These are phyloP conservation scores for Sciurus niger DNA, from an alignment of 2,113 vertebrate species.

Conservation along the genomic window DNA sequence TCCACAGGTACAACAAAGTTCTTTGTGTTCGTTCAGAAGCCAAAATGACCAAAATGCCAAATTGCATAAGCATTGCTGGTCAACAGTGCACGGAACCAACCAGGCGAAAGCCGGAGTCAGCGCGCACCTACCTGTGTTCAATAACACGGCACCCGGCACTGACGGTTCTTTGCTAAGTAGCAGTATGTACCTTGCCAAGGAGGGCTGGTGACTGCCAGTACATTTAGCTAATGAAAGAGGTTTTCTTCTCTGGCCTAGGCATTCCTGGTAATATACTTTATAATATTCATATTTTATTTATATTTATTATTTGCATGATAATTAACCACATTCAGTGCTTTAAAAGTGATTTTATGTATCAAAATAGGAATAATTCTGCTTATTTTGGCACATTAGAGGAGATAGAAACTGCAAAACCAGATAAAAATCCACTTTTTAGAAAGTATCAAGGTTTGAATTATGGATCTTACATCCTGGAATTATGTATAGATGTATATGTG, in stretches of 20 bases:
- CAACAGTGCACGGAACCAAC: neutral
- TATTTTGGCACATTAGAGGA: constrained; percentile 27
- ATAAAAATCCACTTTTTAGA: neutral
- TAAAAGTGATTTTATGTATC: neutral
- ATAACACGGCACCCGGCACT: constrained; percentile 44
- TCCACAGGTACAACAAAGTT: neutral
- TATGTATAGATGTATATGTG: neutral
- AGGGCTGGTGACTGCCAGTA: neutral
- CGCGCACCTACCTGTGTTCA: neutral
- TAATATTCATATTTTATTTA: neutral
- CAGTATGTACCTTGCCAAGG: neutral
- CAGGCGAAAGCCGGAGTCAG: neutral
- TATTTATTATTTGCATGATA: constrained; percentile 36
- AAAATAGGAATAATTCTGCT: constrained; percentile 43
- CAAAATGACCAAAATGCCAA: neutral
- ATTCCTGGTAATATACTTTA: neutral
- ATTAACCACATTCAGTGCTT: neutral
- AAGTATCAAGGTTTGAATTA: constrained; percentile 36
- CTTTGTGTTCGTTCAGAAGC: constrained; percentile 36
- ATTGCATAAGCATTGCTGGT: neutral
- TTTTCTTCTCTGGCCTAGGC: neutral
- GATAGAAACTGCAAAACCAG: constrained; percentile 43
- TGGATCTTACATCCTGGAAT: neutral
- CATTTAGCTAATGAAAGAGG: constrained; percentile 12
- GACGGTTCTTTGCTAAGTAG: neutral